phyloP scores from a whole-genome alignment of 2,888 invertebrate genomes.

The Eilema sororculum region DNA sequence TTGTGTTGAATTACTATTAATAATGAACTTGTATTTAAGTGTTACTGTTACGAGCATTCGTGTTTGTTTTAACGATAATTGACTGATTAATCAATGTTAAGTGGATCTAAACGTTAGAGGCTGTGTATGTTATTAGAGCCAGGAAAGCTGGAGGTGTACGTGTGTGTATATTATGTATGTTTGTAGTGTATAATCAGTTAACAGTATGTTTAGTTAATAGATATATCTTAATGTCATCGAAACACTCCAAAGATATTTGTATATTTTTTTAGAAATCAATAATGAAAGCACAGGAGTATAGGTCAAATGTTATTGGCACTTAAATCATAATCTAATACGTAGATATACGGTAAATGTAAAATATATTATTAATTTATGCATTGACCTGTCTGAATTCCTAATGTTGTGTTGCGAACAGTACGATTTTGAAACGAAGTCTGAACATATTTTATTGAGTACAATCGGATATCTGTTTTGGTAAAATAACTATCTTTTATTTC shows the following conservation, averaged over 20 bases:
- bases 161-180: slow-evolving; percentile 2
- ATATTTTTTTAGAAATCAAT: slow-evolving; percentile 1
- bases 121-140: background rate
- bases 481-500: background rate
- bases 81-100: slow-evolving; percentile 5
- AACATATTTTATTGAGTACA: background rate
- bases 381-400: background rate
- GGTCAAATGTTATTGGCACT: background rate
- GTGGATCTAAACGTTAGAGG: background rate
- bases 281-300: background rate
- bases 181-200: background rate
- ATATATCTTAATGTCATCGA: background rate
- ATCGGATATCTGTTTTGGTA: background rate
- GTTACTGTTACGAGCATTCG: slow-evolving; percentile 8
- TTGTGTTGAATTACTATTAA: background rate
- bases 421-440: background rate
- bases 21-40: slow-evolving; percentile 7
- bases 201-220: background rate
- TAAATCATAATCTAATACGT: background rate
- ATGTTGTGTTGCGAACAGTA: background rate
- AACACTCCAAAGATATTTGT: slow-evolving; percentile 1
- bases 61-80: slow-evolving; percentile 1
- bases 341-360: background rate
- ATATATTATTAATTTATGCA: slow-evolving; percentile 1
- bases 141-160: background rate